phyloP scores from a whole-genome alignment of 2,888 invertebrate genomes.

The Platypus cylindrus region DNA sequence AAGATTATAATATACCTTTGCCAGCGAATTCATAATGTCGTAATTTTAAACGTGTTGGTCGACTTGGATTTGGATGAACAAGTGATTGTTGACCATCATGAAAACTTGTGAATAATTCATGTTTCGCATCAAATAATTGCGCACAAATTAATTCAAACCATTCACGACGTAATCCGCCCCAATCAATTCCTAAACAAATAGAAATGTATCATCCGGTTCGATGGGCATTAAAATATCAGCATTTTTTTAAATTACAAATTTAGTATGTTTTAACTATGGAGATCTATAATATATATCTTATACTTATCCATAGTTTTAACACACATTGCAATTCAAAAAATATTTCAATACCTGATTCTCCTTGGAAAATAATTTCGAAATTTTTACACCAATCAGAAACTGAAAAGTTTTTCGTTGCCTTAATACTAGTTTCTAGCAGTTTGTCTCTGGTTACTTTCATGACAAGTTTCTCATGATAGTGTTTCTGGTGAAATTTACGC shows the following conservation, averaged over 20 bases:
- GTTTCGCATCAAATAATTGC: conserved; percentile 71
- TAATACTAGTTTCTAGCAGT: conserved; percentile 71
- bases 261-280: too few species aligned
- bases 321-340: too few species aligned
- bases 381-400: conserved; percentile 91
- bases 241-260: too few species aligned
- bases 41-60: conserved; percentile 65
- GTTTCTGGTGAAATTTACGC: conserved; percentile 73
- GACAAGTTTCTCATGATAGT: conserved; percentile 73
- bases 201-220: too few species aligned
- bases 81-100: conserved; percentile 76
- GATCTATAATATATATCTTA: too few species aligned
- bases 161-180: conserved; percentile 87
- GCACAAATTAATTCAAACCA: conserved; percentile 90
- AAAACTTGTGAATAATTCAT: conserved; percentile 74
- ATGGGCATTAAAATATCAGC: too few species aligned
- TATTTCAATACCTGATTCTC: conserved; percentile 93
- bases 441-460: conserved; percentile 72
- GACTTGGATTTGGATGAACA: conserved; percentile 76
- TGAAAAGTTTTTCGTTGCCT: conserved; percentile 72
- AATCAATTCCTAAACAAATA: conserved; percentile 61
- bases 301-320: too few species aligned
- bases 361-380: conserved; percentile 84
- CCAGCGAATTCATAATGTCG: conserved; percentile 91
- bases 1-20: conserved; percentile 34